Evolutionary conservation across 2,797 vertebrate species (phyloP), one percentile per base, ranked within the genome.

Genomic region (Loris lydekkerianus): DNA sequence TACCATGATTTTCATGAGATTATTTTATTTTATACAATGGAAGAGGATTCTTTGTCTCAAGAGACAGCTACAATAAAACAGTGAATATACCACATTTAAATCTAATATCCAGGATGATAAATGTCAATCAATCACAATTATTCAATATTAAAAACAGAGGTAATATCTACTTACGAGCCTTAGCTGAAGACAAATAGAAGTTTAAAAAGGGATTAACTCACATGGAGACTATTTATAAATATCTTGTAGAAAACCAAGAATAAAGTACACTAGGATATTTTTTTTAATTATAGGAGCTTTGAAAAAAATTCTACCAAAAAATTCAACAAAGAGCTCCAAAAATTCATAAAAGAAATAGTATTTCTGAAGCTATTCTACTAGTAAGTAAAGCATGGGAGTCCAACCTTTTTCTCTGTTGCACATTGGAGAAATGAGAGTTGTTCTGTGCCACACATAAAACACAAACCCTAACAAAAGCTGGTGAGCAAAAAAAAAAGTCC

Each of bases 271-370:
- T 40, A 58, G 5, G 27, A 63, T n/a, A 10, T 89, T 92, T 72
- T 84, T 84, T 86, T 86, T 49, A 80, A 76, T 91, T 67, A 88
- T 1, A 93, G 18, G 10, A 81, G 37, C 14, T 84, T 81, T 91
- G 70, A n/a, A 72, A 85, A 65, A 46, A 78, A 65, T 13, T 81
- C 29, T 78, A 34, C 11, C 31, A 73, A 89, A 89, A 82, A 87
- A 72, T 10, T 75, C 7, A 90, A 95, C n/a, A 88, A 82, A 88
- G 8, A 1, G n/a, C 37, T 93, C 78, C 78, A 75, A 81, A 96
- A 96, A 94, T 89, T 84, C 80, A 93, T 43, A 89, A 49, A 91
- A 67, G 43, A 77, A 95, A 95, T 73, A 88, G 69, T 65, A 81
- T 61, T 73, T 96, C 5, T 76, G 40, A 94, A 81, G 73, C 21